A percentile compares a stretch with the other conserved stretches of the same genome.
phyloP scores from a whole-genome alignment of 2,797 vertebrate species.

The Staurois parvus region DNA sequence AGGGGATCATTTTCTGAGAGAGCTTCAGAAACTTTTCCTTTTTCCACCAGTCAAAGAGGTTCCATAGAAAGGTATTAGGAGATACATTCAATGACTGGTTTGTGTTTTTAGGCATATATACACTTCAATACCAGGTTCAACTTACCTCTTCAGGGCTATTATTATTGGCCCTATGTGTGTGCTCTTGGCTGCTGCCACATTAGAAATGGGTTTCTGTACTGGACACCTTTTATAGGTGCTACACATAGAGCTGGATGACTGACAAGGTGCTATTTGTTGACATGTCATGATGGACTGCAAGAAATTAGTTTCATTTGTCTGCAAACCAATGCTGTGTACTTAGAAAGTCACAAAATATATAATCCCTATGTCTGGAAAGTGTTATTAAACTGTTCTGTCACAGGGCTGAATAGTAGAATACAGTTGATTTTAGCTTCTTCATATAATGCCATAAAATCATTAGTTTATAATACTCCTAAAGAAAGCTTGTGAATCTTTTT shows the following conservation, averaged over 20 bases:
- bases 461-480: not conserved
- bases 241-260: not conserved
- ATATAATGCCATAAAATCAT: not conserved
- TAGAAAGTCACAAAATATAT: not conserved
- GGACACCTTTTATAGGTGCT: not conserved
- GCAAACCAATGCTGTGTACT: not conserved
- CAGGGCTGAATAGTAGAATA: not conserved
- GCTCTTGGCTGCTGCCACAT: not conserved
- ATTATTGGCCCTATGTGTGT: not conserved
- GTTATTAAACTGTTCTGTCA: not conserved
- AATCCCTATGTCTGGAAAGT: not conserved
- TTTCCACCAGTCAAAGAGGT: too few species aligned
- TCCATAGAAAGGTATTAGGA: too few species aligned
- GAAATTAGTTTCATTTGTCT: not conserved
- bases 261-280: not conserved
- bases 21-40: too few species aligned
- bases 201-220: not conserved
- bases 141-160: not conserved
- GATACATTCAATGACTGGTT: too few species aligned
- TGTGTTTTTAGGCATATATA: too few species aligned
- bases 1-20: too few species aligned
- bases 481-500: too few species aligned
- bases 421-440: not conserved
- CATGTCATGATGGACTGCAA: not conserved
- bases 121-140: too few species aligned